A percentile compares a stretch with the other conserved stretches of the same genome.
phyloP scores from a whole-genome alignment of 2,797 vertebrate genomes.

The Anabacerthia variegaticeps region DNA sequence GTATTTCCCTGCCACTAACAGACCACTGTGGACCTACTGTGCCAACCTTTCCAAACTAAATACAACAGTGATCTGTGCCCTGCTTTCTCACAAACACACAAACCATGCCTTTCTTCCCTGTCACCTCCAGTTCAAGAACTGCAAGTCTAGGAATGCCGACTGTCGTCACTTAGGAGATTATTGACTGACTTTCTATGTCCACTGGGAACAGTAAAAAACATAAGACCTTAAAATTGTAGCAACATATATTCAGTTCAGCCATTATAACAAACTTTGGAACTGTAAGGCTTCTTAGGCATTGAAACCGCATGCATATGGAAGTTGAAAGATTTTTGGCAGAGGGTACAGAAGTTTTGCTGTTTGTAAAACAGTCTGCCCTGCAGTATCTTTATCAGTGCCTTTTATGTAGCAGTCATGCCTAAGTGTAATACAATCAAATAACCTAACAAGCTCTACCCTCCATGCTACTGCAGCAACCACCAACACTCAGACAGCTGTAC shows the following conservation, averaged over 20 bases:
- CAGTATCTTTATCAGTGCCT: background rate
- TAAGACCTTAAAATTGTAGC: background rate
- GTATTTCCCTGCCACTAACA: background rate
- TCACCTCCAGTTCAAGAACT: background rate
- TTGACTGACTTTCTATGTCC: background rate
- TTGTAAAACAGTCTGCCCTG: background rate
- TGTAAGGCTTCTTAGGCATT: background rate
- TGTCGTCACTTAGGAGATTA: background rate
- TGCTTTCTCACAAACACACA: background rate
- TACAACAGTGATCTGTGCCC: background rate
- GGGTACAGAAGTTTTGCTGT: background rate
- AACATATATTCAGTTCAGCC: background rate
- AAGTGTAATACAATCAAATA: background rate
- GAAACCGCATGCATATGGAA: background rate
- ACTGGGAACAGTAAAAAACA: background rate
- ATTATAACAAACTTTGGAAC: background rate
- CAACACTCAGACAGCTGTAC: background rate
- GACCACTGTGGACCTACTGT: background rate
- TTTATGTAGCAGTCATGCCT: background rate
- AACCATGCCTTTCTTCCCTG: background rate
- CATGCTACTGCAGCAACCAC: background rate
- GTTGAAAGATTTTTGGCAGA: background rate
- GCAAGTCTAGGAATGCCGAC: background rate
- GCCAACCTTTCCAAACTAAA: background rate
- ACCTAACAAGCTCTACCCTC: background rate